phyloP scores from a whole-genome alignment of 2,113 vertebrate species.

The Chauna torquata region DNA sequence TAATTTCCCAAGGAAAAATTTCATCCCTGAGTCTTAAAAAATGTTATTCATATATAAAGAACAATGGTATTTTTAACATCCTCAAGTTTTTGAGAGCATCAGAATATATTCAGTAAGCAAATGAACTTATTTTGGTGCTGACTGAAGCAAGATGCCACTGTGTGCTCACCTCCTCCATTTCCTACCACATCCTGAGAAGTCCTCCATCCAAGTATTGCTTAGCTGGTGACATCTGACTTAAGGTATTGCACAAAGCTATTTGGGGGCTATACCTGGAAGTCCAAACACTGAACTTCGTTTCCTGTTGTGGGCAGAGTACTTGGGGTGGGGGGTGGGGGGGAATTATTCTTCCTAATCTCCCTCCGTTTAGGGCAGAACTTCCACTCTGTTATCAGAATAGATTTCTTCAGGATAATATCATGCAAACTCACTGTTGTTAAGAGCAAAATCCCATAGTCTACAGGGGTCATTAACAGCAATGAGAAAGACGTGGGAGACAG shows the following conservation, averaged over 20 bases:
- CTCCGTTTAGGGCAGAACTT: background rate
- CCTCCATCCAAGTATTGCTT: background rate
- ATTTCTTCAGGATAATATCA: background rate
- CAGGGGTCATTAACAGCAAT: background rate
- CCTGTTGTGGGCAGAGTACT: background rate
- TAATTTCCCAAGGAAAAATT: background rate
- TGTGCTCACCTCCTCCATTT: background rate
- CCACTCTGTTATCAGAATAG: background rate
- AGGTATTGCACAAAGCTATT: background rate
- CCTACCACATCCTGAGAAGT: background rate
- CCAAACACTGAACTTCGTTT: background rate
- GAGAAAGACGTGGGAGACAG: background rate
- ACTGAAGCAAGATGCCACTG: background rate
- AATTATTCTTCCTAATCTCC: background rate
- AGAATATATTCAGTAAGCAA: background rate
- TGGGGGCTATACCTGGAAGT: background rate
- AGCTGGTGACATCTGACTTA: background rate
- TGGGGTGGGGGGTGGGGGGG: too few relatives aligned
- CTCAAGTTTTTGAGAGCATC: background rate
- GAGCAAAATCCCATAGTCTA: background rate
- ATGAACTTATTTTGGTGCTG: background rate
- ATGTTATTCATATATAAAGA: background rate
- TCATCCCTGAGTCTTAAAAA: background rate
- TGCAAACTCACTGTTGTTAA: background rate
- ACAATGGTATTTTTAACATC: background rate